Evolutionary conservation across 1,140 invertebrate species (phyloP), one percentile per base, ranked within the genome.

Genomic region (Portunus trituberculatus): DNA sequence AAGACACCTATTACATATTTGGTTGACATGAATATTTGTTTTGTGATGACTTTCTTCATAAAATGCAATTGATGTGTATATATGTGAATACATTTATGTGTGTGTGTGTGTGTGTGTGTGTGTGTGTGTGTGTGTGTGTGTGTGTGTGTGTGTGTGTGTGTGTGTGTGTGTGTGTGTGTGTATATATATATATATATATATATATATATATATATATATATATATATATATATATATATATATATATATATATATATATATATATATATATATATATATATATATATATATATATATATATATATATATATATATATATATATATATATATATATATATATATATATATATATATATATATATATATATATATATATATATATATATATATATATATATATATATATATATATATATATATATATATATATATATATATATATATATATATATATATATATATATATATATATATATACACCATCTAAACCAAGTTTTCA

Each of bases 211-310:
- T 89, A 76, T 89, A 76, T 89, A 88, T 89, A 76, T 89, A 76
- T 92, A 88, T 92, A 29, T 76, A 88, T 92, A 32, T 92, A 88
- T 92, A 20, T 82, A 32, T 92, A 1, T 92, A 10, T 92, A 32
- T 8, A 88, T 92, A 32, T 92, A 59, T 76, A 8, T 2, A 88
- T 86, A 2, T 92, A 88, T 92, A 32, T 92, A 39, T 92, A 8
- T 92, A 88, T 91, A 32, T 92, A 7, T 92, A 88, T 92, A 32
- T 84, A 88, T 92, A 32, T 92, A 86, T 92, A 45, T 86, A 76
- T 92, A 32, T 88, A 88, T 88, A 32, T 88, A 88, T 88, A 8
- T 88, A 45, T 7, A 0, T 88, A 2, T 88, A 20, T 87, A 0
- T 82, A 4, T 92, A 0, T 92, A 4, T 87, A 0, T 92, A 4